Conservation (phyloP, 2,113 vertebrate species). For the Propithecus coquereli region DNA sequence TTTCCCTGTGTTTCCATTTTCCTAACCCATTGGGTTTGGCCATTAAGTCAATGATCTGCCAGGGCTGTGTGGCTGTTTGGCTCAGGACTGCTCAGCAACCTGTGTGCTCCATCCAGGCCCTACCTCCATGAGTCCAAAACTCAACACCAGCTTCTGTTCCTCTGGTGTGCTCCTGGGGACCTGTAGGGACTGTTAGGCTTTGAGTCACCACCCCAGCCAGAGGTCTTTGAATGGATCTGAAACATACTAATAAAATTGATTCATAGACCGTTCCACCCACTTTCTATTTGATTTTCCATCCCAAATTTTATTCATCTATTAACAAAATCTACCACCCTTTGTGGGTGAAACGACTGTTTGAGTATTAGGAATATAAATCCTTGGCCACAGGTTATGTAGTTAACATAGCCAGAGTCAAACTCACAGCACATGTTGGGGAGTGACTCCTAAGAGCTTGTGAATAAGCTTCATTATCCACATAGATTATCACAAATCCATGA, state of each 20-base stretch:
- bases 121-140: neutral
- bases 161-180: rapidly evolving
- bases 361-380: neutral
- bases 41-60: neutral
- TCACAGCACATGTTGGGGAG: neutral
- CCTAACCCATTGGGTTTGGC: neutral
- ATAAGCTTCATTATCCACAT: neutral
- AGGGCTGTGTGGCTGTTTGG: neutral
- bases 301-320: neutral
- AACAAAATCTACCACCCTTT: neutral
- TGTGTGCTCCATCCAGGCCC: neutral
- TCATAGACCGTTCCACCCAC: neutral
- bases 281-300: neutral
- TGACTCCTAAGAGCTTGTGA: no score
- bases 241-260: neutral
- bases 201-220: neutral
- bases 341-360: neutral
- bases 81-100: neutral
- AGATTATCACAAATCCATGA: neutral
- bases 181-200: neutral
- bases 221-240: neutral
- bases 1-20: neutral
- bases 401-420: neutral
- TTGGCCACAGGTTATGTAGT: no score
- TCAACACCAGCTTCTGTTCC: neutral